Conservation (phyloP, 2,888 invertebrate genomes). For the Stegana nigrithorax region DNA sequence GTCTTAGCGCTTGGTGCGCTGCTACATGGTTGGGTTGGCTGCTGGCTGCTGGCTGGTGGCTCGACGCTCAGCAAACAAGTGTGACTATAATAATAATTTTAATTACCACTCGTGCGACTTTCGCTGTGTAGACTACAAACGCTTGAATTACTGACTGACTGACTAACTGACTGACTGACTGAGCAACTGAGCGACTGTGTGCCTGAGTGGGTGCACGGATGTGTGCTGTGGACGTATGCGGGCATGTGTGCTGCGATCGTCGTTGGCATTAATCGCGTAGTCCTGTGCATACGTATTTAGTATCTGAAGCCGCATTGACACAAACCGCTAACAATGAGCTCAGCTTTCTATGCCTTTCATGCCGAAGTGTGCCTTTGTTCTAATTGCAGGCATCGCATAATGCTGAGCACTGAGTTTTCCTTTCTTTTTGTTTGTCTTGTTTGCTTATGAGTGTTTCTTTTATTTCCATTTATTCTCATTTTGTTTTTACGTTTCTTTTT, state of each 20-base stretch:
- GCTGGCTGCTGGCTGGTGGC: background rate
- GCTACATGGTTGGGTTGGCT: too few relatives aligned
- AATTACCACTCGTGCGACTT: constrained; percentile 53
- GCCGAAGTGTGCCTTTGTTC: constrained; percentile 8
- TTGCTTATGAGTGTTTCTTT: background rate
- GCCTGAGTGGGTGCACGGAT: constrained; percentile 16
- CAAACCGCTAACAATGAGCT: constrained; percentile 36
- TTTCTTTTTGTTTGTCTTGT: background rate
- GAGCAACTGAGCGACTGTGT: background rate
- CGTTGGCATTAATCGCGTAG: too few relatives aligned
- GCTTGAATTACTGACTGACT: constrained; percentile 18
- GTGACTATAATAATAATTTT: constrained; percentile 48
- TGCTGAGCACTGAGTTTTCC: background rate
- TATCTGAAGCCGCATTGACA: constrained; percentile 39
- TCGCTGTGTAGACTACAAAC: too few relatives aligned
- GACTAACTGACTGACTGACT: constrained; percentile 6
- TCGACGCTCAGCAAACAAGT: constrained; percentile 24
- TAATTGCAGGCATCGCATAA: background rate
- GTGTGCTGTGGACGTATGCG: too few relatives aligned
- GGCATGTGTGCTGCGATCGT: too few relatives aligned
- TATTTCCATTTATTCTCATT: background rate
- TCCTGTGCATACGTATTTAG: too few relatives aligned
- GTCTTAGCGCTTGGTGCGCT: too few relatives aligned
- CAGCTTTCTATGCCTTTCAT: constrained; percentile 33
- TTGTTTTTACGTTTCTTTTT: too few relatives aligned